Evolutionary conservation across 2,888 invertebrate species (phyloP).

Genomic region (Drosophila falleni): DNA sequence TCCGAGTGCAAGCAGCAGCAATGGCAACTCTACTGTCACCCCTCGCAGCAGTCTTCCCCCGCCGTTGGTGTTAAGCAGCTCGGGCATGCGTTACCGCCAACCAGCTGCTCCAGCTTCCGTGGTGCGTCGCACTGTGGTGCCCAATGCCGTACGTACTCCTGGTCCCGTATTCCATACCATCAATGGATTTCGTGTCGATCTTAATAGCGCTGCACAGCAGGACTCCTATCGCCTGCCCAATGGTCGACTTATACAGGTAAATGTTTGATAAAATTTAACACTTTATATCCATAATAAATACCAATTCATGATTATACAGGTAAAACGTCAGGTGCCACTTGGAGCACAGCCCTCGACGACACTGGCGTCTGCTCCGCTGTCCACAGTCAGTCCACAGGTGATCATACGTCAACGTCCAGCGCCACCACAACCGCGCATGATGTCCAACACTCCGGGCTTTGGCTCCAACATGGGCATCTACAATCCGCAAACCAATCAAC

Average conservation of each 20-base stretch:
- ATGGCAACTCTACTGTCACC: slow-evolving; percentile 17
- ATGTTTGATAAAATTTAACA: too few relatives aligned
- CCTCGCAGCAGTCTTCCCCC: slow-evolving; percentile 72
- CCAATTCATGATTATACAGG: slow-evolving; percentile 40
- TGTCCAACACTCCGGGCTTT: slow-evolving; percentile 39
- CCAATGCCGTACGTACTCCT: slow-evolving; percentile 61
- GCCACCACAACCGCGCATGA: slow-evolving; percentile 26
- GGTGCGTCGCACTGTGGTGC: slow-evolving; percentile 80
- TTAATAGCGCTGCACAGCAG: slow-evolving; percentile 85
- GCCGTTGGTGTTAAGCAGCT: slow-evolving; percentile 81
- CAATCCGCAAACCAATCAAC: slow-evolving; percentile 64
- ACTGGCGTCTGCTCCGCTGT: slow-evolving; percentile 23
- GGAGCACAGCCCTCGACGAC: slow-evolving; percentile 31
- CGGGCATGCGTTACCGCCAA: slow-evolving; percentile 78
- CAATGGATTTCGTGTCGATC: slow-evolving; percentile 85
- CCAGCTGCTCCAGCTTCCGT: slow-evolving; percentile 25
- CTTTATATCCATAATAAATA: not conserved
- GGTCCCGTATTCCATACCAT: slow-evolving; percentile 85
- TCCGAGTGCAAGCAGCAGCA: slow-evolving; percentile 18
- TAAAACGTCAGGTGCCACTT: slow-evolving; percentile 82
- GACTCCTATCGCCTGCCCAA: slow-evolving; percentile 85
- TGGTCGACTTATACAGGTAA: slow-evolving; percentile 84
- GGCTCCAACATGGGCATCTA: slow-evolving; percentile 69
- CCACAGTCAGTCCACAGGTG: slow-evolving; percentile 45
- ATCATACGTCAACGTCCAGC: slow-evolving; percentile 53